A percentile compares a stretch with the other conserved stretches of the same genome.
Evolutionary conservation across 1,140 invertebrate species (phyloP).

Genomic region (Platyscapa corneri): DNA sequence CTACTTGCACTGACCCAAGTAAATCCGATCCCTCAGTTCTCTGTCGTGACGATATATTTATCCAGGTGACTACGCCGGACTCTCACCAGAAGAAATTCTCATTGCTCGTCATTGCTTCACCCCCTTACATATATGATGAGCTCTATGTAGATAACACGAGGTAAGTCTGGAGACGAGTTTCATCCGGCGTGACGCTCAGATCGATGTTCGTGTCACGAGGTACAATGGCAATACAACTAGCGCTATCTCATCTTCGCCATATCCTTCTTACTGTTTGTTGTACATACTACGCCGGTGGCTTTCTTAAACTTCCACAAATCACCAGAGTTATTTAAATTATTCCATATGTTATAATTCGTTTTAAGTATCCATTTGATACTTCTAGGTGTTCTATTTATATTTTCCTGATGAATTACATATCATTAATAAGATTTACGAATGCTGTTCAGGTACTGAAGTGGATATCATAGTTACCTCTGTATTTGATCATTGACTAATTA

Average conservation of each 20-base stretch:
- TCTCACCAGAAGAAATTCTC: neutral
- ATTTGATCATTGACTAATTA: too few species aligned
- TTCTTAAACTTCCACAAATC: slow-evolving; percentile 27
- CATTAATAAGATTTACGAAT: too few species aligned
- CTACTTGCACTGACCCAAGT: neutral
- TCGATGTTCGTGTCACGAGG: slow-evolving; percentile 32
- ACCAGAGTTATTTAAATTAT: slow-evolving; percentile 17
- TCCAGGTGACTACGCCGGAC: neutral
- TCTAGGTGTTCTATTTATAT: neutral
- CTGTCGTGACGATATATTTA: neutral
- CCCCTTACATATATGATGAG: neutral
- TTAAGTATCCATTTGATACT: neutral
- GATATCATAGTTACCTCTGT: too few species aligned
- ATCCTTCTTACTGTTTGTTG: neutral
- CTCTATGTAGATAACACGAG: neutral
- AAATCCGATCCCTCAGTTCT: neutral
- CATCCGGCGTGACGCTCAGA: slow-evolving; percentile 22
- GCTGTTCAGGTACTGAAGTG: too few species aligned
- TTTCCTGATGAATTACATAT: too few species aligned
- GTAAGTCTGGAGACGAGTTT: slow-evolving; percentile 10
- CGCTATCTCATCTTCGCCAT: slow-evolving; percentile 33
- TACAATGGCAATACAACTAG: slow-evolving; percentile 25
- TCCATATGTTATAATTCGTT: slow-evolving; percentile 43
- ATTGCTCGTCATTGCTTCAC: neutral
- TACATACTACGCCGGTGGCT: neutral